phyloP scores from a whole-genome alignment of 2,888 invertebrate species.

The Morinoia aosen region DNA sequence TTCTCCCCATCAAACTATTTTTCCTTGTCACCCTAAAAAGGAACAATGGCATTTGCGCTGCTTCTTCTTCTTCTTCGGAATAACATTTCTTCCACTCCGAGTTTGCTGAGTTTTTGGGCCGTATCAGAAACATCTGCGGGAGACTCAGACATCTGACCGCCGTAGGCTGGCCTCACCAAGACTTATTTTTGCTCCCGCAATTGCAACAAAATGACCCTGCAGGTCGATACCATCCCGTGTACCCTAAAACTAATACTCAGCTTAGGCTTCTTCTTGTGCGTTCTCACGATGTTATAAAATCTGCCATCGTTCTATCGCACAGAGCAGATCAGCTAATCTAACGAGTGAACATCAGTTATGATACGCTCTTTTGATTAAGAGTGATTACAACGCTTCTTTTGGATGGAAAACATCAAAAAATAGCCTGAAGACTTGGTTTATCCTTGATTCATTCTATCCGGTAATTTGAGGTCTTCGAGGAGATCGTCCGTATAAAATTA shows the following conservation, averaged over 20 bases:
- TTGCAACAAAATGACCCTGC: background rate
- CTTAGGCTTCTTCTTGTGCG: background rate
- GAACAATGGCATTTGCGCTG: background rate
- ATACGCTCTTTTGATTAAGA: background rate
- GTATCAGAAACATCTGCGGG: background rate
- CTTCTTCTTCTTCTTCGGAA: conserved; percentile 21
- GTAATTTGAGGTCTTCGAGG: background rate
- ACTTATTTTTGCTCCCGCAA: background rate
- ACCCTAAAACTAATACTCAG: background rate
- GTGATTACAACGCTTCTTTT: background rate
- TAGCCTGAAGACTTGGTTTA: background rate
- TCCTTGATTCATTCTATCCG: background rate
- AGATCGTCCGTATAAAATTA: background rate
- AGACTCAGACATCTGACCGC: background rate
- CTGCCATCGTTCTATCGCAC: background rate
- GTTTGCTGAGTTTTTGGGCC: conserved; percentile 13
- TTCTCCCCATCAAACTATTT: background rate
- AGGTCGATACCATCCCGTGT: background rate
- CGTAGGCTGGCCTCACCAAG: background rate
- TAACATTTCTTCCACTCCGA: conserved; percentile 29
- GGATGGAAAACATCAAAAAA: background rate
- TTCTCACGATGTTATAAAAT: background rate
- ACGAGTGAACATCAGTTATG: background rate
- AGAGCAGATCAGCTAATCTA: background rate
- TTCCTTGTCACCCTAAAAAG: background rate